A percentile compares a stretch with the other conserved stretches of the same genome.
These are phyloP conservation scores for Lates japonicus DNA, from an alignment of 2,797 vertebrate species.

Conservation along the genomic window DNA sequence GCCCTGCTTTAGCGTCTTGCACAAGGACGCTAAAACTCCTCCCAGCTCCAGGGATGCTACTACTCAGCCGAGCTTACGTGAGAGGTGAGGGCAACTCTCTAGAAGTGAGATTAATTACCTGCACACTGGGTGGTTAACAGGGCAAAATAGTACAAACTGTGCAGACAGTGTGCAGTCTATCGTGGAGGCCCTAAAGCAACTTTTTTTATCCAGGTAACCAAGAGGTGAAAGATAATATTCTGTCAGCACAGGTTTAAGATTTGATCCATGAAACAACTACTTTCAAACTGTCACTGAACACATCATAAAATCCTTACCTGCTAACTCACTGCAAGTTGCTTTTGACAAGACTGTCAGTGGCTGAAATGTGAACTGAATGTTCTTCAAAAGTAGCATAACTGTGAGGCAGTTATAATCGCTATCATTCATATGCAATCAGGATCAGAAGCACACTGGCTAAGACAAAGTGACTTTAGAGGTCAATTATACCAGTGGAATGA, in stretches of 20 bases:
- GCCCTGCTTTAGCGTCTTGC: slow-evolving; percentile 57
- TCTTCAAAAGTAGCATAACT: slow-evolving; percentile 21
- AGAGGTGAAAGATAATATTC: slow-evolving; percentile 49
- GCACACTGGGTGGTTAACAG: slow-evolving; percentile 61
- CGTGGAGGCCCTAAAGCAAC: slow-evolving; percentile 10
- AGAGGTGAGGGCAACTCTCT: slow-evolving; percentile 37
- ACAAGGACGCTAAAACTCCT: slow-evolving; percentile 47
- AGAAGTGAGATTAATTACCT: slow-evolving; percentile 68
- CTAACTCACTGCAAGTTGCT: slow-evolving; percentile 23
- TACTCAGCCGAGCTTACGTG: slow-evolving; percentile 32
- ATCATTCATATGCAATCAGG: slow-evolving; percentile 23
- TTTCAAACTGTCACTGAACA: slow-evolving; percentile 41
- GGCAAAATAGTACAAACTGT: slow-evolving; percentile 49
- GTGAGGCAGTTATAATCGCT: slow-evolving; percentile 17
- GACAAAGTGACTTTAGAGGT: neutral
- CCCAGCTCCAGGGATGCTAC: slow-evolving; percentile 36
- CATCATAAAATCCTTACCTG: slow-evolving; percentile 28
- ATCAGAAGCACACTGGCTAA: neutral
- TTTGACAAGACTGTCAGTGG: slow-evolving; percentile 40
- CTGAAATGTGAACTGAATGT: slow-evolving; percentile 26
- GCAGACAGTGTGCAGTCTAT: slow-evolving; percentile 21
- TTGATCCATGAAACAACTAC: slow-evolving; percentile 33
- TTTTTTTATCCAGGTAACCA: slow-evolving; percentile 15
- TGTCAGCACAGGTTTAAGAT: slow-evolving; percentile 31
- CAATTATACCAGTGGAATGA: neutral